Evolutionary conservation across 2,113 vertebrate genomes (phyloP), one percentile per base, ranked within the genome.

Genomic region (Saguinus imperator): DNA sequence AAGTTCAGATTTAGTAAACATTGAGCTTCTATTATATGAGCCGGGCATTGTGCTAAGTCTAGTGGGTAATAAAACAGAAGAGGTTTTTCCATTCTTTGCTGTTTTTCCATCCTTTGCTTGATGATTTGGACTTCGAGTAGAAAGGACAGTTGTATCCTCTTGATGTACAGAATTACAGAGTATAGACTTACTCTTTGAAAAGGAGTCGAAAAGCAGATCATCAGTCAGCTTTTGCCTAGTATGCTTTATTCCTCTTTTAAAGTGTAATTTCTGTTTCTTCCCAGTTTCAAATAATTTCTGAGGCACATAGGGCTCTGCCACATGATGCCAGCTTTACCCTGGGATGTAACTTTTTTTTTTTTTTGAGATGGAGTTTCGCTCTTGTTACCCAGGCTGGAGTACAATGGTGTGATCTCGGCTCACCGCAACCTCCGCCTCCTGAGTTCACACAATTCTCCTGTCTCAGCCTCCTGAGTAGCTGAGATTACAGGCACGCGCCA

Each of bases 211-310:
- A 89, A 94, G 37, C 48, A 87, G n/a, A 93, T 73, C n/a, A 93
- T 73, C n/a, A 43, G 20, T 57, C 48, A 21, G 32, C 16, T 87
- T 90, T 40, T 88, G 70, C 50, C 35, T 87, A 58, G 14, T 43
- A 21, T 37, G 8, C 32, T 94, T 83, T 77, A 81, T 50, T 96
- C 25, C 14, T 91, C 57, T 94, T 96, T 77, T 86, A 79, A 86
- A 93, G 45, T 81, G 0, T 45, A 76, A 68, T 93, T 93, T 40
- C 64, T 45, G 25, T 80, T 94, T 94, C 81, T 81, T 29, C 83
- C 18, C 43, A 85, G 37, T 85, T 85, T 90, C 57, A 68, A 14
- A 7, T 43, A 23, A 76, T 92, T 72, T 25, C 61, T 86, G 32
- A 61, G 23, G 17, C 64, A 81, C 27, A 0, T 76, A 48, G n/a